These are phyloP conservation scores for Cathartes aura DNA, from an alignment of 2,113 vertebrate genomes.

Conservation along the genomic window DNA sequence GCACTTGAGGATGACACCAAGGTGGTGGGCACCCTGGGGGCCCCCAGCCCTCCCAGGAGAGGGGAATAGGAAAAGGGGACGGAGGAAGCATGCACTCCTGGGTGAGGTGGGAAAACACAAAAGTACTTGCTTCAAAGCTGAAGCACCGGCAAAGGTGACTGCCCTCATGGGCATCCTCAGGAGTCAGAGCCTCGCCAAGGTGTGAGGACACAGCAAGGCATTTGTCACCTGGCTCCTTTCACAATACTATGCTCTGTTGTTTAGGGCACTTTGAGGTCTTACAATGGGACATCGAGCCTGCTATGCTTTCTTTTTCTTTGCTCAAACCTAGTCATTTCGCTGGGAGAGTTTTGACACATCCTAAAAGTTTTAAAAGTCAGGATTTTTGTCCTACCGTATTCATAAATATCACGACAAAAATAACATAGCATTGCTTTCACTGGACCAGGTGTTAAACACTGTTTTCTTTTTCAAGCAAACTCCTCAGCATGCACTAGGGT, in stretches of 20 bases:
- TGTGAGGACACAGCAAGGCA: background rate
- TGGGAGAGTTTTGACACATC: background rate
- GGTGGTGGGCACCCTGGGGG: accelerated
- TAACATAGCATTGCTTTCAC: background rate
- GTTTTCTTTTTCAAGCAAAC: background rate
- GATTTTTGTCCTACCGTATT: background rate
- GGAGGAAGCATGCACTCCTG: background rate
- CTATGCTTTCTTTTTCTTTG: background rate
- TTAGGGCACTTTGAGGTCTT: background rate
- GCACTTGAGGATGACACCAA: background rate
- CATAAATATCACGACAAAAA: background rate
- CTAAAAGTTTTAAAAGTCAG: background rate
- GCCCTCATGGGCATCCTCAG: accelerated
- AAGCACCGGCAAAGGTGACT: background rate
- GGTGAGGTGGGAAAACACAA: background rate
- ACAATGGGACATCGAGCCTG: background rate
- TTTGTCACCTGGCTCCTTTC: background rate
- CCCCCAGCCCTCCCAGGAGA: background rate
- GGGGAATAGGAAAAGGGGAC: background rate
- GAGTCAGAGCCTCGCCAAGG: accelerated
- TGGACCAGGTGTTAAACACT: background rate
- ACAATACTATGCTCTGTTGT: background rate
- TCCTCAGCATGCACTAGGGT: background rate
- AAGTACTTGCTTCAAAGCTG: background rate
- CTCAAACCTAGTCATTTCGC: background rate